phyloP scores from a whole-genome alignment of 2,888 invertebrate species.

The Ferrisia virgata region DNA sequence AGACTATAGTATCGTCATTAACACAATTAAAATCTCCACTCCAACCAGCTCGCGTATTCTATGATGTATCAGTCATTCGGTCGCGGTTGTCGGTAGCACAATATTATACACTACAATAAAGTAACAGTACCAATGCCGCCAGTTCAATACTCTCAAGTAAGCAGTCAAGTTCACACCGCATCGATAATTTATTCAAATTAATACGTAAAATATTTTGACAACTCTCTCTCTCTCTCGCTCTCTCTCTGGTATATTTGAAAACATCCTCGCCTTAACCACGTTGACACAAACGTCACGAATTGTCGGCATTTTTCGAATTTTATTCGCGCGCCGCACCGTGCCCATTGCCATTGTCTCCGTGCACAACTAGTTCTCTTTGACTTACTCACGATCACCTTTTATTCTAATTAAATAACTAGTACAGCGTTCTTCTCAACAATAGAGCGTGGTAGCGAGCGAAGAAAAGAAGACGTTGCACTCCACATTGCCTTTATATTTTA shows the following conservation, averaged over 20 bases:
- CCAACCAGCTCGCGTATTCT: background rate
- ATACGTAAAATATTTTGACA: background rate
- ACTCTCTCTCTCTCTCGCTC: background rate
- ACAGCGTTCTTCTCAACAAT: background rate
- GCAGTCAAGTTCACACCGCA: background rate
- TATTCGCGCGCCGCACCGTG: background rate
- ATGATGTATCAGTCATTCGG: background rate
- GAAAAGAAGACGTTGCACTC: background rate
- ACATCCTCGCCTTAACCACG: too few species aligned
- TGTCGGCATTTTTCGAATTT: background rate
- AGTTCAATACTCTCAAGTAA: background rate
- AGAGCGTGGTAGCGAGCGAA: background rate
- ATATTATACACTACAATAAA: background rate
- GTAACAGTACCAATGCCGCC: background rate
- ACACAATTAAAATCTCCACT: background rate
- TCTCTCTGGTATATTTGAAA: background rate
- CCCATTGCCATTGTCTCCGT: background rate
- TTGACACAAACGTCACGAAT: background rate
- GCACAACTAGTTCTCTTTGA: background rate
- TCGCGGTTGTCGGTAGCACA: background rate
- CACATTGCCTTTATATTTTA: background rate
- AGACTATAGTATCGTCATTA: background rate
- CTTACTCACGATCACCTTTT: background rate
- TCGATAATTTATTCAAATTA: constrained; percentile 15
- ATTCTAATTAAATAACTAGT: background rate